Conservation (phyloP, 2,888 invertebrate species). For the Iselma pallidipennis region DNA sequence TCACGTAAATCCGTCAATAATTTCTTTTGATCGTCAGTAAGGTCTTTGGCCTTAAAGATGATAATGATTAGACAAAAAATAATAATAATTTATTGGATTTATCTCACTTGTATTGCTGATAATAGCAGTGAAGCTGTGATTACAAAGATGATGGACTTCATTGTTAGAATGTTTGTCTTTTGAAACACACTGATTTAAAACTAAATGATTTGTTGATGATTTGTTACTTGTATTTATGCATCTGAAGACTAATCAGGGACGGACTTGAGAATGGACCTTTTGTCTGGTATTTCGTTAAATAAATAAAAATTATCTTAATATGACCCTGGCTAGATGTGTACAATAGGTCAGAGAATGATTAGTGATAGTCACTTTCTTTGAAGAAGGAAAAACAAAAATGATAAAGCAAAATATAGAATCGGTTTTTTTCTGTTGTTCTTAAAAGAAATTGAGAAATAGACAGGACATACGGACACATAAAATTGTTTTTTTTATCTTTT, state of each 20-base stretch:
- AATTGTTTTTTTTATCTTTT: too few relatives aligned
- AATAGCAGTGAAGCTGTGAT: not conserved
- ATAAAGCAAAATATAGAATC: not conserved
- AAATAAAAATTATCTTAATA: not conserved
- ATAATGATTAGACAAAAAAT: too few relatives aligned
- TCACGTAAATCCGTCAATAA: not conserved
- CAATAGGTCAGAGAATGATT: not conserved
- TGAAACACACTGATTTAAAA: not conserved
- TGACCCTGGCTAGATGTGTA: not conserved
- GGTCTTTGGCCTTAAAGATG: not conserved
- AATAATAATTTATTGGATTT: not conserved
- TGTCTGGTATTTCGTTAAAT: not conserved
- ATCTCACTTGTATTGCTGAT: not conserved
- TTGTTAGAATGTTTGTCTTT: not conserved
- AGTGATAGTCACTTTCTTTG: not conserved
- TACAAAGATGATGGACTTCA: not conserved
- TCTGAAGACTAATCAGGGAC: too few relatives aligned
- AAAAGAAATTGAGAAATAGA: not conserved
- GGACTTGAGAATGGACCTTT: not conserved
- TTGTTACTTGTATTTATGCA: not conserved
- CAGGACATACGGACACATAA: too few relatives aligned
- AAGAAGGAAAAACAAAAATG: not conserved
- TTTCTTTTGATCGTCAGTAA: not conserved
- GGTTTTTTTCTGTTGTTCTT: not conserved
- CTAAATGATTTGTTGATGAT: not conserved